Base-by-base conservation (phyloP, 35 echinoderm and acorn worm genomes). In the Anneissia japonica region DNA sequence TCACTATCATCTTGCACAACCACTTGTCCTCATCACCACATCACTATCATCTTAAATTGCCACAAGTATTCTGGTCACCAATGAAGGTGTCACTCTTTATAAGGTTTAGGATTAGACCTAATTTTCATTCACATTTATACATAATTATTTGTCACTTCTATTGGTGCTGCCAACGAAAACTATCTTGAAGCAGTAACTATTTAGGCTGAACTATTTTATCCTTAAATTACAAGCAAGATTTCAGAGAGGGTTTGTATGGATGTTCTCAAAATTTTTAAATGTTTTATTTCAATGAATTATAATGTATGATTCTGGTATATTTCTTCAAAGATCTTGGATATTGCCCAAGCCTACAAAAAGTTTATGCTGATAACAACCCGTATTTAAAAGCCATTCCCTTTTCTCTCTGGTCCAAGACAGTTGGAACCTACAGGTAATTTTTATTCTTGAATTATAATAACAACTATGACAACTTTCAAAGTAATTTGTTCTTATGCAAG, bases 311-410 rank as follows among this genome's bases (percentile, higher is more conserved):
- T 38, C 14, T 31, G 72, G 21, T 0, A 0, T 73, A 39, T 33
- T 10, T 23, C n/a, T 3, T 82, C 39, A 11, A 34, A 93, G 91
- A 83, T 84, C 77, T 93, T 11, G 91, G 91, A 4, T 88, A 82
- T 38, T 55, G 74, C 7, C 64, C 85, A 55, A 74, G 31, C 38
- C 82, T 93, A 4, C 28, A 39, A 30, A 39, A 37, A 23, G 81
- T 93, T 30, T 88, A 93, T 85, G 86, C 88, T 10, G 86, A 93
- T 46, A 88, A 83, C 76, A 93, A 93, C 38, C 74, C 84, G 4
- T 38, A 32, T 21, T 51, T 93, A 17, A 74, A 73, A 41, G 45
- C 86, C 13, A 31, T 93, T n/a, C 91, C 91, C 19, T 93, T 93
- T 77, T 88, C 38, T 73, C 74, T 93, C 34, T 85, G 82, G 81